phyloP scores from a whole-genome alignment of 1,140 invertebrate genomes.

The Oedothorax gibbosus region DNA sequence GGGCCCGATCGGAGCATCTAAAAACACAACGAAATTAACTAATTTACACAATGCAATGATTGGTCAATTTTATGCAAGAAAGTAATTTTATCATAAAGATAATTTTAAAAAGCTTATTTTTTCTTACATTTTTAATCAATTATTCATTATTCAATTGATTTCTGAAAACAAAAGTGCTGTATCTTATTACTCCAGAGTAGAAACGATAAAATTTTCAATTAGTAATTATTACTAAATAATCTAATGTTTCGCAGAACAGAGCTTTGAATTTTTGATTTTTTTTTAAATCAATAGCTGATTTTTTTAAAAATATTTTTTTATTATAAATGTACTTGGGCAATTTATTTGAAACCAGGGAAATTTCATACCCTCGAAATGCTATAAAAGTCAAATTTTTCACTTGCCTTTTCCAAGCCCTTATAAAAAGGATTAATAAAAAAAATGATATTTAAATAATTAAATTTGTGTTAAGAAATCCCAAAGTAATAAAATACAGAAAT shows the following conservation, averaged over 20 bases:
- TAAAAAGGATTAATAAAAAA: background rate
- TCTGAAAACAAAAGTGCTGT: background rate
- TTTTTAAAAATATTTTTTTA: too few relatives aligned
- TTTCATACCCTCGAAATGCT: too few relatives aligned
- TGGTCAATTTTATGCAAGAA: background rate
- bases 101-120: background rate
- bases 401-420: background rate
- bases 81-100: background rate
- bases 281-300: too few relatives aligned
- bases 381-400: too few relatives aligned
- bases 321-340: too few relatives aligned
- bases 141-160: background rate
- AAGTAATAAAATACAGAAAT: too few relatives aligned
- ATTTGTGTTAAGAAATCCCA: too few relatives aligned
- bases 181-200: background rate
- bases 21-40: background rate
- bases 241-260: too few relatives aligned
- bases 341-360: too few relatives aligned
- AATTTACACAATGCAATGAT: background rate
- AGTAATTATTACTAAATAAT: too few relatives aligned
- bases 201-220: background rate
- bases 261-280: too few relatives aligned
- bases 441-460: background rate
- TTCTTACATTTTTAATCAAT: background rate
- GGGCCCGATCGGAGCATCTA: slow-evolving; percentile 45